Percentiles rank a stretch among this genome's conserved stretches.
Conservation (phyloP, 2,888 invertebrate species). For the Odontocolon sp. region DNA sequence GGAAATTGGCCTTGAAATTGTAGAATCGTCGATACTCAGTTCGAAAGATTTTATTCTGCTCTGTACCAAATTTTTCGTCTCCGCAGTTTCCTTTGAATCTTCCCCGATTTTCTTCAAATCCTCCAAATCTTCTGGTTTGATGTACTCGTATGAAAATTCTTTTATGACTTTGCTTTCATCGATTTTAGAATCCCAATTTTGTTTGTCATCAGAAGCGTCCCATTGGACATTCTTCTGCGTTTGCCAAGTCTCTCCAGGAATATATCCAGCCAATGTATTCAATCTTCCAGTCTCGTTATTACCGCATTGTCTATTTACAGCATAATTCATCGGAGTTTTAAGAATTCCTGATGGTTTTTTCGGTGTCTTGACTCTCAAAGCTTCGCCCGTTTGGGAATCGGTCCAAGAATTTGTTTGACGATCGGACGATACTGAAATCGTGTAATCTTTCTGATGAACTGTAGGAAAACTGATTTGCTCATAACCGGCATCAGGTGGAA, state of each 20-base stretch:
- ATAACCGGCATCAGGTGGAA: conserved; percentile 76
- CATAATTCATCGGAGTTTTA: conserved; percentile 70
- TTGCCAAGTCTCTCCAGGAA: conserved; percentile 69
- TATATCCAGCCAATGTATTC: conserved; percentile 65
- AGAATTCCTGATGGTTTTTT: conserved; percentile 74
- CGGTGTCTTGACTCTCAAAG: conserved; percentile 49
- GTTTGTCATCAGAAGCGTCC: conserved; percentile 70
- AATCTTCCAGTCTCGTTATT: conserved; percentile 63
- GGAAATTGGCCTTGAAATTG: conserved; percentile 69
- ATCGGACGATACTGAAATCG: conserved; percentile 12
- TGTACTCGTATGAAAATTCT: conserved; percentile 80
- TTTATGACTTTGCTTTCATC: conserved; percentile 79
- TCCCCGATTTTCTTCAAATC: conserved; percentile 68
- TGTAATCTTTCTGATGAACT: conserved; percentile 16
- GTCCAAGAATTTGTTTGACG: conserved; percentile 24
- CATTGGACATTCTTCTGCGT: conserved; percentile 73
- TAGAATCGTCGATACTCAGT: conserved; percentile 65
- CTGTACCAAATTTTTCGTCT: conserved; percentile 71
- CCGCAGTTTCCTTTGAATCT: conserved; percentile 13
- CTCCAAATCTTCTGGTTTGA: conserved; percentile 70
- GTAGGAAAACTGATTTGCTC: conserved; percentile 70
- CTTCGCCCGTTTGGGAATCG: conserved; percentile 25
- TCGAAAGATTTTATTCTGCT: conserved; percentile 77
- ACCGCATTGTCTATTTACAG: conserved; percentile 59
- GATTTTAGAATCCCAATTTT: conserved; percentile 74